Evolutionary conservation across 2,797 vertebrate species (phyloP).

Genomic region (Synanceia verrucosa): DNA sequence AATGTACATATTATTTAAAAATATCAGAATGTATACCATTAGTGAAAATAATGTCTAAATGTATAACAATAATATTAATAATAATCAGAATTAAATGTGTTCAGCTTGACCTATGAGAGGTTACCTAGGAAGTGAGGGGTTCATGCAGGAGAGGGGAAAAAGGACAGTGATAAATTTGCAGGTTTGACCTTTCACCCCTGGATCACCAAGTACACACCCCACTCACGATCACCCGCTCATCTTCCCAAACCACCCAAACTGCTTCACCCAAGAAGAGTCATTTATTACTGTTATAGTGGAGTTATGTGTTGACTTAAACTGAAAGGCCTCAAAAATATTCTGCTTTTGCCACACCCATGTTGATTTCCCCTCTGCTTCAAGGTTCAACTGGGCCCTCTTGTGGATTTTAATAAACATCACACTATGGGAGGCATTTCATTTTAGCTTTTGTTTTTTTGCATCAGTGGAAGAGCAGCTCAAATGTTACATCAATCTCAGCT

Average conservation of each 20-base stretch:
- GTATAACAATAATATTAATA: too few species aligned
- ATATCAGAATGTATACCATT: too few species aligned
- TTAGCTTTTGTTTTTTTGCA: background rate
- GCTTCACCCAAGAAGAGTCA: background rate
- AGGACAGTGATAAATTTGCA: constrained; percentile 2
- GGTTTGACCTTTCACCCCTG: constrained; percentile 36
- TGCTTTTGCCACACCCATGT: background rate
- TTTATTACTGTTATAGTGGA: background rate
- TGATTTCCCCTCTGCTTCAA: background rate
- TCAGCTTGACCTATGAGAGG: background rate
- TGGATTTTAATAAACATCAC: constrained; percentile 34
- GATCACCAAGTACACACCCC: constrained; percentile 4
- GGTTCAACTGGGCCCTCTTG: constrained; percentile 46
- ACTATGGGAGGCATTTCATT: background rate
- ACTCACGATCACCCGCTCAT: background rate
- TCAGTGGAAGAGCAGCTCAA: background rate
- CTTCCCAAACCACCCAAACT: background rate
- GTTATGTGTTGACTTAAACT: background rate
- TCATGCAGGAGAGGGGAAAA: background rate
- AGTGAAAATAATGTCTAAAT: too few species aligned
- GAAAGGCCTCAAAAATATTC: background rate
- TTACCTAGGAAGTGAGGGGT: background rate
- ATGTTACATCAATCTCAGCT: background rate
- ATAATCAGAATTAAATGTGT: too few species aligned
- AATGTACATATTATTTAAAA: accelerated